phyloP scores from a whole-genome alignment of 2,113 vertebrate species.

The Alexandromys fortis region DNA sequence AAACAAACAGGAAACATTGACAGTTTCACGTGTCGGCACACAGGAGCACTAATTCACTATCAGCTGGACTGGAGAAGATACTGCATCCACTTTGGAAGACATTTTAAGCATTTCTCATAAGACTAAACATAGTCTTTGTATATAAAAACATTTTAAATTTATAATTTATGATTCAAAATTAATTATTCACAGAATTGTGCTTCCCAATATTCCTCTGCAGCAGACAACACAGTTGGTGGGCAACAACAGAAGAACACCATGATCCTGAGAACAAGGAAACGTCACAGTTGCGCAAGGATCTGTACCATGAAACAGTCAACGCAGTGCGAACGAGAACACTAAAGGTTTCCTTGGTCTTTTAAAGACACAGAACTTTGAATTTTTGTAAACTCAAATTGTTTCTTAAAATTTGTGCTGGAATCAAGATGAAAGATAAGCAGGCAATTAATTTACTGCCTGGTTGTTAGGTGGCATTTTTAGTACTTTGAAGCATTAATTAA shows the following conservation, averaged over 20 bases:
- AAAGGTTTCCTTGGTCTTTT: background rate
- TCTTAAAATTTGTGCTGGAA: background rate
- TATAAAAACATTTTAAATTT: background rate
- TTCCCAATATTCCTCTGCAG: background rate
- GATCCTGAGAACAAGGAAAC: background rate
- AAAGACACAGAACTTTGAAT: background rate
- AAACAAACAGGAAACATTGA: no score
- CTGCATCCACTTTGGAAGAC: background rate
- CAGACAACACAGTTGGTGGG: background rate
- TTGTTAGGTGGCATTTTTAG: background rate
- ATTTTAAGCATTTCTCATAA: background rate
- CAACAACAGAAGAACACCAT: background rate
- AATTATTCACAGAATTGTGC: slow-evolving; percentile 59
- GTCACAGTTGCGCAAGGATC: background rate
- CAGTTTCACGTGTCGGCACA: background rate
- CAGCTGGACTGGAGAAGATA: background rate
- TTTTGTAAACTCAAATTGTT: background rate
- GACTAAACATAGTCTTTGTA: background rate
- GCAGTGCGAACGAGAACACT: background rate
- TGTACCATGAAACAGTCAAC: background rate
- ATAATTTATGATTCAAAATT: background rate
- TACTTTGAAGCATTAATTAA: background rate
- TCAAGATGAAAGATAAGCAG: background rate
- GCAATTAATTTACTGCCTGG: background rate
- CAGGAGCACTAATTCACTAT: background rate